These are phyloP conservation scores for Meganola albula DNA, from an alignment of 2,888 invertebrate genomes.

Conservation along the genomic window DNA sequence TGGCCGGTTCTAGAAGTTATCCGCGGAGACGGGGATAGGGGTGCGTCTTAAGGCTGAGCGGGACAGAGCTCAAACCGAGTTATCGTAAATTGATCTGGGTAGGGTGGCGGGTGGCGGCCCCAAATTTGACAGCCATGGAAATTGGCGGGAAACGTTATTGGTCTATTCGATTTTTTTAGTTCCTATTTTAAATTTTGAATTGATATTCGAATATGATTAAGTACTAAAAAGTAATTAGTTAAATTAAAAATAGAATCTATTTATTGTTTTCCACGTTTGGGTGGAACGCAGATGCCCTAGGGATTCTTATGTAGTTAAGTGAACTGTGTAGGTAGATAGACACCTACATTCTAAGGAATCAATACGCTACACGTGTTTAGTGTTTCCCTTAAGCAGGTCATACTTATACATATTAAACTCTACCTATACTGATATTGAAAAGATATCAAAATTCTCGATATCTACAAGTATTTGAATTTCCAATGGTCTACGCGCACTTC, in stretches of 20 bases:
- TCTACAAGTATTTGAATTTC: constrained; percentile 29
- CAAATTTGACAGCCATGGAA: constrained; percentile 78
- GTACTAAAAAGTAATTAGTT: too few relatives aligned
- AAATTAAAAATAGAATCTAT: too few relatives aligned
- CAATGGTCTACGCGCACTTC: constrained; percentile 29
- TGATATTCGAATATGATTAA: constrained; percentile 18
- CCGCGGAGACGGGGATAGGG: constrained; percentile 66
- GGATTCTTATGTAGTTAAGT: background rate
- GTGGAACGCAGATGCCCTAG: background rate
- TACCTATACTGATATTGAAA: constrained; percentile 2
- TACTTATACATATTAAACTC: background rate
- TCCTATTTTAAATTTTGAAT: constrained; percentile 33
- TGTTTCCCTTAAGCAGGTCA: constrained; percentile 14
- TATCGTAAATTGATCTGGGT: constrained; percentile 76
- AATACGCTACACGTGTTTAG: constrained; percentile 23
- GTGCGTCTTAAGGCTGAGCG: constrained; percentile 71
- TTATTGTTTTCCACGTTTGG: background rate
- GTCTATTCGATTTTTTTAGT: constrained; percentile 44
- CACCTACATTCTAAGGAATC: constrained; percentile 18
- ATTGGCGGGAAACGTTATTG: constrained; percentile 76
- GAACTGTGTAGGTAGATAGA: constrained; percentile 2
- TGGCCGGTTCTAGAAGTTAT: constrained; percentile 65
- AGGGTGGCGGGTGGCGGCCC: constrained; percentile 54
- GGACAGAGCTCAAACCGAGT: constrained; percentile 70
- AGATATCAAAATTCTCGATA: constrained; percentile 21